Base-by-base conservation (phyloP, 2,888 invertebrate species). In the Dioctria linearis region DNA sequence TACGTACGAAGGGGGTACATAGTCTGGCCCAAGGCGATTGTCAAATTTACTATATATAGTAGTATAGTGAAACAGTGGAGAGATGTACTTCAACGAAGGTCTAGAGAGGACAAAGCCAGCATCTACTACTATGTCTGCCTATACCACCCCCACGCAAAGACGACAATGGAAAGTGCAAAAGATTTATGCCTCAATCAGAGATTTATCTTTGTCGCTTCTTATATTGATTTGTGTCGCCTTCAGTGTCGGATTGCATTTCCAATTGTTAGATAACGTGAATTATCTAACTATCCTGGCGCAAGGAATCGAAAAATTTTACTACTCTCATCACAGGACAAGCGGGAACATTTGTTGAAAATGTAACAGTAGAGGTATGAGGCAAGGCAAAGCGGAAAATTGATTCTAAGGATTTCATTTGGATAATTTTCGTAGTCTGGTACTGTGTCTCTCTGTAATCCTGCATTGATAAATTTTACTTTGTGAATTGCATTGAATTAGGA, bases 221-320 rank as follows among this genome's bases (percentile, higher is more conserved):
- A 57, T 81, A 81, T 81, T 81, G 81, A 81, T 81, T 79, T 73
- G 71, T 78, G 81, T 81, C 78, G 81, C 78, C 73, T 71, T 71
- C 73, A 69, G 71, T 78, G 81, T 81, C 78, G 81, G 54, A 63
- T 75, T 81, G 69, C 67, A 43, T 69, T 63, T 40, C 49, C 78
- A 71, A 81, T 78, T 71, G 78, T 71, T 81, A 57, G 78, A 81
- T 71, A 65, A 51, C 59, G 66, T 81, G 81, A 81, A 78, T 80
- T 80, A 80, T 80, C 76, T 71, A 39, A 39, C 71, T 54, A 71
- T 25, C 51, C n/a, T 54, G 39, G 54, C 13, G 13, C 40, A 54
- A 11, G 37, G 39, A 59, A 51, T 71, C 51, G 51, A 39, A 71
- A 71, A 39, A 71, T 71, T 71, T 71, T 71, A 71, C 71, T 40